Conservation (phyloP, 2,888 invertebrate genomes). For the Oligia strigilis region DNA sequence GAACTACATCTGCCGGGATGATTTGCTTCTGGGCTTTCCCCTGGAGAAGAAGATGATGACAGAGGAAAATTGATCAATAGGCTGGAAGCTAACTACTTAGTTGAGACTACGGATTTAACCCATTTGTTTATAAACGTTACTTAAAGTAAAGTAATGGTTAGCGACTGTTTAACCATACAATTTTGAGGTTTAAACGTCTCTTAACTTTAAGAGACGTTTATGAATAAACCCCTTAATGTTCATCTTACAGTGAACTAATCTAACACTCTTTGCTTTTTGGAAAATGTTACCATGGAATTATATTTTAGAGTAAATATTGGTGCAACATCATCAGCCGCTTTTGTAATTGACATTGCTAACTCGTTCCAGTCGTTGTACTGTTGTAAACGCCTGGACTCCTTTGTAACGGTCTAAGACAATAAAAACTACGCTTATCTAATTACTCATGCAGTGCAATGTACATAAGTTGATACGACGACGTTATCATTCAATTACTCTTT, state of each 20-base stretch:
- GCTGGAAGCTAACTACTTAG: too few species aligned
- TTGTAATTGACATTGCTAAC: neutral
- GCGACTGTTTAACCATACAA: neutral
- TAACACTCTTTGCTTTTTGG: neutral
- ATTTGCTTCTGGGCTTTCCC: neutral
- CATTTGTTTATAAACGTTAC: neutral
- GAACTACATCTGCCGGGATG: neutral
- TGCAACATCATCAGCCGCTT: neutral
- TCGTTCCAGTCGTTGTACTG: neutral
- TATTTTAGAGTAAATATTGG: neutral
- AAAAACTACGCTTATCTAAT: slow-evolving; percentile 53
- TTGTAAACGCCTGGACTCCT: neutral
- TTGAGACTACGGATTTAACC: neutral
- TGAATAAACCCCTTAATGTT: neutral
- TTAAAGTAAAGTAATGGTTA: neutral
- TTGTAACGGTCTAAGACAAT: slow-evolving; percentile 12
- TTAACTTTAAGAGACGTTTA: neutral
- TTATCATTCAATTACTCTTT: slow-evolving; percentile 53
- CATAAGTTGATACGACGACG: slow-evolving; percentile 16
- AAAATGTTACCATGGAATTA: neutral
- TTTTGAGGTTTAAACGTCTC: neutral
- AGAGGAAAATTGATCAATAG: too few species aligned
- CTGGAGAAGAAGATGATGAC: neutral
- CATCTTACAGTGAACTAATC: neutral
- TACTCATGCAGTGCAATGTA: slow-evolving; percentile 53